Evolutionary conservation across 2,113 vertebrate genomes (phyloP).

Genomic region (Varanus salvator): DNA sequence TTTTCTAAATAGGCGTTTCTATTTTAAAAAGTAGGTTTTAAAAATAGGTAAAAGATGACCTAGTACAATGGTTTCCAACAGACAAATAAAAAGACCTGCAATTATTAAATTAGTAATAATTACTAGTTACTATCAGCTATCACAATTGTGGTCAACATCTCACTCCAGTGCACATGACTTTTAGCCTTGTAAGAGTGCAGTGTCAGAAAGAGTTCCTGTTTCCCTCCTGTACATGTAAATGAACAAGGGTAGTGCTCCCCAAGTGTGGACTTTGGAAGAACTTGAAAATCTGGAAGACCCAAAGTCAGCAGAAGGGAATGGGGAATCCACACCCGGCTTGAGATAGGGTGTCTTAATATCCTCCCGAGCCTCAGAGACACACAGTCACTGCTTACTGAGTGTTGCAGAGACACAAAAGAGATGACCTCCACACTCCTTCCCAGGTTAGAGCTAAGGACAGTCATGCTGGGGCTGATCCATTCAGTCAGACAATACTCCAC

Average conservation of each 20-base stretch:
- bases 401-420: too few species aligned
- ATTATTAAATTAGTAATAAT: not conserved
- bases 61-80: not conserved
- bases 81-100: not conserved
- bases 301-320: not conserved
- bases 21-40: too few species aligned
- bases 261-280: not conserved
- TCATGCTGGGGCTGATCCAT: not conserved
- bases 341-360: not conserved
- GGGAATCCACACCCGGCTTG: too few species aligned
- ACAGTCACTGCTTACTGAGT: too few species aligned
- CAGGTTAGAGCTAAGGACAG: too few species aligned
- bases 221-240: not conserved
- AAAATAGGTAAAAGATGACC: not conserved
- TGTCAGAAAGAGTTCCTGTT: not conserved
- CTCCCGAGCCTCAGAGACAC: not conserved
- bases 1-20: not conserved
- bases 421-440: too few species aligned
- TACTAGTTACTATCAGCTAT: not conserved
- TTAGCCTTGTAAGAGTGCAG: too few species aligned
- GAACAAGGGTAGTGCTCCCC: too few species aligned
- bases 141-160: not conserved
- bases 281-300: not conserved
- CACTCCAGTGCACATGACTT: too few species aligned
- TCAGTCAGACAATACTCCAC: not conserved